Base-by-base conservation (phyloP, 2,113 vertebrate genomes). In the Osmerus eperlanus region DNA sequence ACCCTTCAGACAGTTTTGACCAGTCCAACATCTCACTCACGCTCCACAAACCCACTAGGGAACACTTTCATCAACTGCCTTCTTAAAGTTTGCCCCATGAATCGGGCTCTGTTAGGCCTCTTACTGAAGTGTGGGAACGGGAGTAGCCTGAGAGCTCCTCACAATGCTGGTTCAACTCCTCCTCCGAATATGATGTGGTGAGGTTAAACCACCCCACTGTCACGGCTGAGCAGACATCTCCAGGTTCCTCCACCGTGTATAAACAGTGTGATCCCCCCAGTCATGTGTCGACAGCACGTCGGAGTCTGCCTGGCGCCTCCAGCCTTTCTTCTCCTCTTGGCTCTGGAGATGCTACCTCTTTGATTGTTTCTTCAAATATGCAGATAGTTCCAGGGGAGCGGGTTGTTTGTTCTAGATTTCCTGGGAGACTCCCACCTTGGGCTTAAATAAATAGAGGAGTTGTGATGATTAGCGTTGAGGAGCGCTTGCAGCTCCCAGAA, bases 331-430 rank as follows among this genome's bases (percentile, higher is more conserved):
- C 84, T 82, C 75, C 65, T 77, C 72, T 62, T 76, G 78, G 84
- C 85, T 82, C 88, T 78, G 67, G 85, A 89, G 86, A 89, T 84
- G 82, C 80, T 85, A 78, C 77, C 81, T 88, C 87, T 90, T 88
- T 90, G 88, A 89, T 89, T 89, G 84, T 87, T 87, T 87, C 89
- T 89, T 90, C 86, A 89, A 89, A 91, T 85, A 89, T 86, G 82
- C 85, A 83, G 85, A 74, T 54, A 56, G 83, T 81, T 74, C 86
- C 79, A 7, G 58, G 88, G 90, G 89, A 88, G 71, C 78, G 78
- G 68, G 77, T 84, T 93, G 90, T 92, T 92, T 93, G 89, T 89
- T 89, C 86, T 84, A 72, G 81, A 90, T 89, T 90, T 88, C 91
- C 90, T 89, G 62, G 52, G 92, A 93, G 92, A 90, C 78, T 88